Percentiles rank a stretch among this genome's conserved stretches.
Conservation (phyloP, 2,888 invertebrate species). For the Euclidia mi region DNA sequence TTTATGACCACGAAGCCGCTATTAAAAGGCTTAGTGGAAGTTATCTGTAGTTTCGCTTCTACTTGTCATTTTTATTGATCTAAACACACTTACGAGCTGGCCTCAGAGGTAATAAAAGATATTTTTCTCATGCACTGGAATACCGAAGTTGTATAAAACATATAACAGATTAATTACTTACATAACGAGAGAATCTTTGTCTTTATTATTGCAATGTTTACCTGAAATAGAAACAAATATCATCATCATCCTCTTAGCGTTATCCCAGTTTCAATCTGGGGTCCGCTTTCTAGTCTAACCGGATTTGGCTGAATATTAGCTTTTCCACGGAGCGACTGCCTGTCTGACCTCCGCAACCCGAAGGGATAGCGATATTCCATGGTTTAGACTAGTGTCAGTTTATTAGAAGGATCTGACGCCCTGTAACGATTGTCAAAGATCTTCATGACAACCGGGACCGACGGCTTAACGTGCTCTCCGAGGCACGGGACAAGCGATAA, state of each 20-base stretch:
- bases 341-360: too few relatives aligned
- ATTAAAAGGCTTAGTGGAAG: slow-evolving; percentile 67
- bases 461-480: too few relatives aligned
- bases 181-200: slow-evolving; percentile 23
- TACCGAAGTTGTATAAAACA: slow-evolving; percentile 14
- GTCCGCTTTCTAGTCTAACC: too few relatives aligned
- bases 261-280: too few relatives aligned
- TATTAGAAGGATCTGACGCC: too few relatives aligned
- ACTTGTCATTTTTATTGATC: slow-evolving; percentile 71
- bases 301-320: too few relatives aligned
- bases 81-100: slow-evolving; percentile 51
- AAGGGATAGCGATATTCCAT: too few relatives aligned
- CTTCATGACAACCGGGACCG: too few relatives aligned
- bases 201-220: slow-evolving; percentile 28
- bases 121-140: slow-evolving; percentile 31
- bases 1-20: slow-evolving; percentile 66
- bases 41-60: slow-evolving; percentile 61
- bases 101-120: slow-evolving; percentile 38
- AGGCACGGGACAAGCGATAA: too few relatives aligned
- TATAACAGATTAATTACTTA: slow-evolving; percentile 34
- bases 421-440: too few relatives aligned
- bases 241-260: slow-evolving; percentile 16
- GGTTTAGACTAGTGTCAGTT: too few relatives aligned
- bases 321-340: too few relatives aligned
- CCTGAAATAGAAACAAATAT: slow-evolving; percentile 43